Evolutionary conservation across 2,888 invertebrate genomes (phyloP).

Genomic region (Ferrisia virgata): DNA sequence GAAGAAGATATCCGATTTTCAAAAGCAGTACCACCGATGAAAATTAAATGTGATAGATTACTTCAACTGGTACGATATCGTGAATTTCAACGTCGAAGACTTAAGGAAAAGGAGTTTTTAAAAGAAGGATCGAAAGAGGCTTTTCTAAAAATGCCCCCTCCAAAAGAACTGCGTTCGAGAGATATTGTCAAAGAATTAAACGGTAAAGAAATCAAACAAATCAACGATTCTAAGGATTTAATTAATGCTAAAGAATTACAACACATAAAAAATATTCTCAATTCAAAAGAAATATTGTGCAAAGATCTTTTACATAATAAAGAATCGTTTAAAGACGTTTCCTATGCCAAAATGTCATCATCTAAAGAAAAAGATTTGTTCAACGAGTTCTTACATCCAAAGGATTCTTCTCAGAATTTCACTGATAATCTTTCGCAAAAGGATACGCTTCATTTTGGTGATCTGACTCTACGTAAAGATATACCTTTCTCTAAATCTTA

Average conservation of each 20-base stretch:
- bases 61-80: constrained; percentile 5
- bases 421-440: background rate
- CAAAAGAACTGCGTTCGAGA: background rate
- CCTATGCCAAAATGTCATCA: background rate
- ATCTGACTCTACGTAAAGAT: background rate
- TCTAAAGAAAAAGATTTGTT: constrained; percentile 12
- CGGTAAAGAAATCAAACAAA: background rate
- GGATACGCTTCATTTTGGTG: background rate
- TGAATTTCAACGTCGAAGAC: constrained; percentile 22
- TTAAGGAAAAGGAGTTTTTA: constrained; percentile 31
- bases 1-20: constrained; percentile 39
- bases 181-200: background rate
- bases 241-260: constrained; percentile 24
- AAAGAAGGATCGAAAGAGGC: constrained; percentile 7
- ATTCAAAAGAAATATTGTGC: background rate
- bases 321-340: background rate
- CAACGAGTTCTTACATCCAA: constrained; percentile 33
- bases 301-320: background rate
- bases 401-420: background rate
- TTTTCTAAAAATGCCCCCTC: background rate
- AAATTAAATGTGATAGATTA: constrained; percentile 36
- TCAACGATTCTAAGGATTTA: constrained; percentile 18
- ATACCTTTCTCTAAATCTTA: background rate
- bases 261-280: constrained; percentile 37
- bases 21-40: constrained; percentile 37